Conservation (phyloP, 2,888 invertebrate genomes). For the Cheilosia grossa region DNA sequence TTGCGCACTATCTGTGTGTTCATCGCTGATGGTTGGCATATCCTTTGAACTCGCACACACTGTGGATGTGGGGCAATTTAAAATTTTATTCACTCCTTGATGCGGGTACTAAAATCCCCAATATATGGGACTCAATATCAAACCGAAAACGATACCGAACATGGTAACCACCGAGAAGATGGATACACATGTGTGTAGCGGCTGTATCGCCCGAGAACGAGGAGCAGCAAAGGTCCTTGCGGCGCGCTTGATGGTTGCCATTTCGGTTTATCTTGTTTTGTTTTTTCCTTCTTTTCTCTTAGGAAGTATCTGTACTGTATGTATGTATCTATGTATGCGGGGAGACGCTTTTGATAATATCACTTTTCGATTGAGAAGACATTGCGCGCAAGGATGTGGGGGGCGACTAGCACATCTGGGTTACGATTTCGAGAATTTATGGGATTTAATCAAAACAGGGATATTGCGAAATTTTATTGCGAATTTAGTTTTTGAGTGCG, state of each 20-base stretch:
- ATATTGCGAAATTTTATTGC: slow-evolving; percentile 71
- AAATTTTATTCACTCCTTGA: slow-evolving; percentile 74
- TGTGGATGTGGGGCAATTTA: slow-evolving; percentile 70
- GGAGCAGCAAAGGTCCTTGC: slow-evolving; percentile 59
- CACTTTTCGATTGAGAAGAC: slow-evolving; percentile 70
- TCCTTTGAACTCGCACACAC: slow-evolving; percentile 41
- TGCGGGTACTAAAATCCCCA: slow-evolving; percentile 70
- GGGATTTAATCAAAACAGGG: slow-evolving; percentile 71
- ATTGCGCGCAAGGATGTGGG: slow-evolving; percentile 47
- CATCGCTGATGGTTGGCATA: slow-evolving; percentile 35
- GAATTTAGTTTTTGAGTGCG: slow-evolving; percentile 45
- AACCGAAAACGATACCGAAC: slow-evolving; percentile 74
- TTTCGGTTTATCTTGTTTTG: slow-evolving; percentile 63
- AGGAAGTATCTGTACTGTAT: slow-evolving; percentile 36
- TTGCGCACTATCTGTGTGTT: slow-evolving; percentile 45
- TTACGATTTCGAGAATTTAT: slow-evolving; percentile 64
- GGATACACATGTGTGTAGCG: slow-evolving; percentile 29
- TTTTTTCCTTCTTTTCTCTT: slow-evolving; percentile 9
- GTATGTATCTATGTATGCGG: background rate
- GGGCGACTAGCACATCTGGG: background rate
- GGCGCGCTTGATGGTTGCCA: slow-evolving; percentile 69
- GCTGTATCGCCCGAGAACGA: slow-evolving; percentile 1
- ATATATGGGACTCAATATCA: slow-evolving; percentile 72
- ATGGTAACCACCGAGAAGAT: slow-evolving; percentile 70
- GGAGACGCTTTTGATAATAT: slow-evolving; percentile 67